These are phyloP conservation scores for Nomada fucata DNA, from an alignment of 2,888 invertebrate species.

Conservation along the genomic window DNA sequence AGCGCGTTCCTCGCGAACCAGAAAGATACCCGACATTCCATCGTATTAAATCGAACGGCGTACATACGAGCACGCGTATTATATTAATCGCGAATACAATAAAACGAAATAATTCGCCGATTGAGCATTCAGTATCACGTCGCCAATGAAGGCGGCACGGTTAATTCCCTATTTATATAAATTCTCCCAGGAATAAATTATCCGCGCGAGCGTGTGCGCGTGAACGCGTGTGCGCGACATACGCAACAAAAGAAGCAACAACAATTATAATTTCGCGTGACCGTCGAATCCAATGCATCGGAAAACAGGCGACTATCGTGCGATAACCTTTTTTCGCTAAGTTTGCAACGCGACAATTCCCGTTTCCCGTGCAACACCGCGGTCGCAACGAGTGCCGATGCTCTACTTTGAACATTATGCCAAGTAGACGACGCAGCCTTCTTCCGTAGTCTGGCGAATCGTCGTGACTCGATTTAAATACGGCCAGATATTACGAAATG, in stretches of 20 bases:
- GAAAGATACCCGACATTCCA: no score
- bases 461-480: slow-evolving; percentile 61
- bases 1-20: no score
- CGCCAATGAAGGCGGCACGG: no score
- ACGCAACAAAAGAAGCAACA: neutral
- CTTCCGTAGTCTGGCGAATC: slow-evolving; percentile 42
- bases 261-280: neutral
- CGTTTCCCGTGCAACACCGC: slow-evolving; percentile 14
- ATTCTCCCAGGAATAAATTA: no score
- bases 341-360: neutral
- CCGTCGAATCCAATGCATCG: neutral
- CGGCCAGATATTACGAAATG: slow-evolving; percentile 70
- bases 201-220: no score
- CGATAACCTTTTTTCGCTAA: slow-evolving; percentile 33
- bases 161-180: no score
- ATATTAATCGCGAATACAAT: no score
- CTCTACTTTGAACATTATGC: slow-evolving; percentile 43
- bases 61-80: no score
- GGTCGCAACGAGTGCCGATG: slow-evolving; percentile 17
- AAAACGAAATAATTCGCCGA: no score
- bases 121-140: no score
- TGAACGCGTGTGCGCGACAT: neutral
- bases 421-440: slow-evolving; percentile 13
- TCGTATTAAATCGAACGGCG: no score
- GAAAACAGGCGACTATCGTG: slow-evolving; percentile 28